phyloP scores from a whole-genome alignment of 2,113 vertebrate species.

The Sardina pilchardus region DNA sequence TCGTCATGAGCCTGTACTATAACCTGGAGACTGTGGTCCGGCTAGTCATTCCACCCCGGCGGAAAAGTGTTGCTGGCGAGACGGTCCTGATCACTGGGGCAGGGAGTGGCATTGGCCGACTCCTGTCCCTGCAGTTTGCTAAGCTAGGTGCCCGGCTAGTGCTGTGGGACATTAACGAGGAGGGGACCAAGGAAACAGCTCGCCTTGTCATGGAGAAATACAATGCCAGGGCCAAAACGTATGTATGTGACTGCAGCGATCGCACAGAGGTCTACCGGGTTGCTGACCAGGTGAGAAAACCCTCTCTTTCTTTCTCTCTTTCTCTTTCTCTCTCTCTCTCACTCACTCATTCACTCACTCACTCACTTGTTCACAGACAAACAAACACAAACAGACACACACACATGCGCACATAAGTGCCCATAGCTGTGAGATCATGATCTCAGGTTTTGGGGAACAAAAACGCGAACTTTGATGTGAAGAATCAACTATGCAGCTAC shows the following conservation, averaged over 20 bases:
- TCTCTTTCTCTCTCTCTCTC: not conserved
- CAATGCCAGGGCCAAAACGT: slow-evolving; percentile 70
- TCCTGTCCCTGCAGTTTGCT: slow-evolving; percentile 81
- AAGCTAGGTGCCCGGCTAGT: slow-evolving; percentile 75
- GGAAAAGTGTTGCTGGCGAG: slow-evolving; percentile 82
- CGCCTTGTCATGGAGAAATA: slow-evolving; percentile 64
- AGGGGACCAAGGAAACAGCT: slow-evolving; percentile 77
- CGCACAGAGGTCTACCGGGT: slow-evolving; percentile 81
- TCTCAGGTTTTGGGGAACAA: too few species aligned
- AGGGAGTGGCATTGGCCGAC: slow-evolving; percentile 82
- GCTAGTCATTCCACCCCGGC: slow-evolving; percentile 72
- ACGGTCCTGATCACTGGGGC: slow-evolving; percentile 87
- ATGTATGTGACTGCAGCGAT: slow-evolving; percentile 86
- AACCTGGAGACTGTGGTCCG: slow-evolving; percentile 73
- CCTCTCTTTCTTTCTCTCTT: not conserved
- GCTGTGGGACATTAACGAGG: slow-evolving; percentile 88
- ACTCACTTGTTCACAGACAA: too few species aligned
- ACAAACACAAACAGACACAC: too few species aligned
- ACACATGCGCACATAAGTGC: too few species aligned
- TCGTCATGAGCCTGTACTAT: slow-evolving; percentile 72
- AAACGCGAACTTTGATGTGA: not conserved
- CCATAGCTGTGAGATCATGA: not conserved
- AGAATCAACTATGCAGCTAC: not conserved
- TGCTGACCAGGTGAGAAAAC: slow-evolving; percentile 78
- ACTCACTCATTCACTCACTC: not conserved